A percentile compares a stretch with the other conserved stretches of the same genome.
phyloP scores from a whole-genome alignment of 92 coral and sea anemone species.

The Scolanthus callimorphus region DNA sequence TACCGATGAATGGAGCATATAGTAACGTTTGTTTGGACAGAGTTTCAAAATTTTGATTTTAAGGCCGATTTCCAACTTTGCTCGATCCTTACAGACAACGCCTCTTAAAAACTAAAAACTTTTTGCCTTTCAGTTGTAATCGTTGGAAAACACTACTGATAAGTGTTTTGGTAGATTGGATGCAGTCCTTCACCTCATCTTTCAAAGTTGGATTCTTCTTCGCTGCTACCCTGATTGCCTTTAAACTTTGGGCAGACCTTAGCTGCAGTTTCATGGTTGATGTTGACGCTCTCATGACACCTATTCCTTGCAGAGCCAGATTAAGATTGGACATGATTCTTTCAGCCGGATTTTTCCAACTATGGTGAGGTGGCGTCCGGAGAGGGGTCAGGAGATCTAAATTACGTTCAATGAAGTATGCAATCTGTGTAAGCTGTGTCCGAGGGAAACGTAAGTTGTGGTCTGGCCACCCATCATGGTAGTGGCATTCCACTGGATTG shows the following conservation, averaged over 20 bases:
- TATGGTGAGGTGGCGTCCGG: slow-evolving; percentile 37
- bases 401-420: slow-evolving; percentile 27
- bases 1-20: too few relatives aligned
- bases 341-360: slow-evolving; percentile 51
- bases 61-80: too few relatives aligned
- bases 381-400: slow-evolving; percentile 32
- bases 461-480: slow-evolving; percentile 49
- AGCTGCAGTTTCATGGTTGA: slow-evolving; percentile 27
- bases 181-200: slow-evolving; percentile 29
- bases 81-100: too few relatives aligned
- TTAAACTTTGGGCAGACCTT: slow-evolving; percentile 33
- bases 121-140: slow-evolving; percentile 34
- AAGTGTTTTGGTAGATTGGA: slow-evolving; percentile 39
- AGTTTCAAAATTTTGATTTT: too few relatives aligned
- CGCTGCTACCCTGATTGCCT: slow-evolving; percentile 24
- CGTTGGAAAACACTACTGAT: slow-evolving; percentile 35
- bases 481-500: slow-evolving; percentile 28
- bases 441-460: slow-evolving; percentile 30
- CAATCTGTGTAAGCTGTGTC: slow-evolving; percentile 31
- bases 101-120: too few relatives aligned
- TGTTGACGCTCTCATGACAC: slow-evolving; percentile 41
- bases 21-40: too few relatives aligned
- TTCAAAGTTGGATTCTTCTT: slow-evolving; percentile 6
- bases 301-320: slow-evolving; percentile 41
- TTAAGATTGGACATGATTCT: slow-evolving; percentile 55